A percentile compares a stretch with the other conserved stretches of the same genome.
Conservation (phyloP, 2,888 invertebrate species). For the Brenthis ino region DNA sequence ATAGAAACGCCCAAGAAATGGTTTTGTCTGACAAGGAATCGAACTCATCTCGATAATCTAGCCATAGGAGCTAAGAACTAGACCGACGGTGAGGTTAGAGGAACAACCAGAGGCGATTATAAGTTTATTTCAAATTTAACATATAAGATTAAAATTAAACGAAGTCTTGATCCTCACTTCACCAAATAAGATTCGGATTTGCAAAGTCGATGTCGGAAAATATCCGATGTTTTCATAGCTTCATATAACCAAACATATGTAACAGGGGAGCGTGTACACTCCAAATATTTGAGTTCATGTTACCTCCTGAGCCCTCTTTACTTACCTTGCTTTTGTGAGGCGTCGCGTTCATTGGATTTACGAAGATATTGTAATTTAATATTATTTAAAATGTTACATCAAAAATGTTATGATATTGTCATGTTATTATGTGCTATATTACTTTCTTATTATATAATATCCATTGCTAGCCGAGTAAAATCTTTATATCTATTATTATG, state of each 20-base stretch:
- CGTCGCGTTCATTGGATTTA: background rate
- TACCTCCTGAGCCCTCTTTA: constrained; percentile 26
- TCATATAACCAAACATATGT: constrained; percentile 23
- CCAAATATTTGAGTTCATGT: constrained; percentile 29
- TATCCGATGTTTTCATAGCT: constrained; percentile 9
- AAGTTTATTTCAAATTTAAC: too few species aligned
- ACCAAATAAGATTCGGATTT: constrained; percentile 8
- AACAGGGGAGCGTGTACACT: constrained; percentile 19
- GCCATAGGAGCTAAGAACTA: too few species aligned
- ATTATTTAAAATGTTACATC: background rate
- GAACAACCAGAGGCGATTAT: too few species aligned
- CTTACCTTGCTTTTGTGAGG: constrained; percentile 18
- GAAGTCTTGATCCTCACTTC: constrained; percentile 1
- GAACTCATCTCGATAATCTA: too few species aligned
- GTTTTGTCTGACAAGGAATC: too few species aligned
- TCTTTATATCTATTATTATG: too few species aligned
- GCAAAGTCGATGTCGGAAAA: constrained; percentile 6
- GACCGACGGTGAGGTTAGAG: too few species aligned
- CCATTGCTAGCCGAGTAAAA: too few species aligned
- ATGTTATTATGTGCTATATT: too few species aligned
- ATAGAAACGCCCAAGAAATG: too few species aligned
- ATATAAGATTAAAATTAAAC: constrained; percentile 2
- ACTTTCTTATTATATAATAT: too few species aligned
- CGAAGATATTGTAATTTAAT: background rate
- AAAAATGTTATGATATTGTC: too few species aligned